phyloP scores from a whole-genome alignment of 2,888 invertebrate genomes.

The Stenolophus ochropezus region DNA sequence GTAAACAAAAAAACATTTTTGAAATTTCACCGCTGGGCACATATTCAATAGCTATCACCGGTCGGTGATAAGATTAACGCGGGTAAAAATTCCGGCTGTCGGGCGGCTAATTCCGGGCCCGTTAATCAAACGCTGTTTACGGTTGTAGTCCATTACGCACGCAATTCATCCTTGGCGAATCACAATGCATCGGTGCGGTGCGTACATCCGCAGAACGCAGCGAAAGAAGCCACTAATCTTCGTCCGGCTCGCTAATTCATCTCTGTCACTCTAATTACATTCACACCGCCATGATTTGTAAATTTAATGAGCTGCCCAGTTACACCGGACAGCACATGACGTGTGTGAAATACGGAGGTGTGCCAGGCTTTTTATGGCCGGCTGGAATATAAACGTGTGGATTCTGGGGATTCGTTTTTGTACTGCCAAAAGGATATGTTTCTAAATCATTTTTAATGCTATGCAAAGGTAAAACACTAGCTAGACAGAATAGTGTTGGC shows the following conservation, averaged over 20 bases:
- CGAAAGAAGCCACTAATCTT: slow-evolving; percentile 40
- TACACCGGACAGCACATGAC: background rate
- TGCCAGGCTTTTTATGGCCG: background rate
- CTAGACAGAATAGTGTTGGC: too few species aligned
- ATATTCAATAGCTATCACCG: background rate
- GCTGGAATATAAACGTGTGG: background rate
- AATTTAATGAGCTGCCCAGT: slow-evolving; percentile 36
- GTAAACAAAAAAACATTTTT: background rate
- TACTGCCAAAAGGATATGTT: background rate
- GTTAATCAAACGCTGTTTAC: slow-evolving; percentile 35
- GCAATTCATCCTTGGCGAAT: slow-evolving; percentile 18
- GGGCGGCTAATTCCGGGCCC: background rate
- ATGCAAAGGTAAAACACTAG: background rate
- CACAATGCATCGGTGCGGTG: slow-evolving; percentile 10
- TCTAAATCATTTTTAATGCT: background rate
- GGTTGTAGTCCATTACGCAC: slow-evolving; percentile 18
- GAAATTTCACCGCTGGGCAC: background rate
- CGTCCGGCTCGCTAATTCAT: slow-evolving; percentile 20
- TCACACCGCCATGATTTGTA: slow-evolving; percentile 39
- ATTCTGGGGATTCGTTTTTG: background rate
- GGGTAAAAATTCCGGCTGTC: background rate
- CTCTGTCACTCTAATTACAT: slow-evolving; percentile 41
- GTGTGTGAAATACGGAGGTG: background rate
- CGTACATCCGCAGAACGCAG: background rate
- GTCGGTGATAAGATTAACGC: background rate